Percentiles rank a stretch among this genome's conserved stretches.
These are phyloP conservation scores for Pyrocephalus nanus DNA, from an alignment of 2,797 vertebrate genomes.

Conservation along the genomic window DNA sequence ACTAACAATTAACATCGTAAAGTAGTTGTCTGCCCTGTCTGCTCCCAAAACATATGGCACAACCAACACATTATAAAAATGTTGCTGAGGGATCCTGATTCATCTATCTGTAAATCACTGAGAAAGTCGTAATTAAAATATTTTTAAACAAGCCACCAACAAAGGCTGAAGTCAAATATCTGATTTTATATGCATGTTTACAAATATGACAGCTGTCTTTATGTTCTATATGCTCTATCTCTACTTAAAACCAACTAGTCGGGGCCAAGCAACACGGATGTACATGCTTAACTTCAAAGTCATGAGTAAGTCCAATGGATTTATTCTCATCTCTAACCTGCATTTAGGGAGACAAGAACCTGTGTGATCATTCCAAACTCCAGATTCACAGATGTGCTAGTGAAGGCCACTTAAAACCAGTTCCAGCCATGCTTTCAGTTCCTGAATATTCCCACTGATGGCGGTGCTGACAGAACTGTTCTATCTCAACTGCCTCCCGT, in stretches of 20 bases:
- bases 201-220: background rate
- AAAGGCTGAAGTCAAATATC: background rate
- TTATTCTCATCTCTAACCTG: background rate
- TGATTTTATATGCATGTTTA: background rate
- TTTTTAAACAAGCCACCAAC: background rate
- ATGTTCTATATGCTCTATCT: background rate
- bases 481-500: rapidly evolving
- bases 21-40: background rate
- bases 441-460: background rate
- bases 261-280: background rate
- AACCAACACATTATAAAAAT: background rate
- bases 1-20: background rate
- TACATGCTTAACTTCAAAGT: background rate
- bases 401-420: background rate
- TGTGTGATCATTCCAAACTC: background rate
- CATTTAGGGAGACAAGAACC: background rate
- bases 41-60: background rate
- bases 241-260: background rate
- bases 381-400: background rate
- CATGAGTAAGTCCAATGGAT: background rate
- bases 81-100: background rate
- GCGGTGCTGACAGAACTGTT: background rate
- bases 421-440: background rate
- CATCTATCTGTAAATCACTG: background rate
- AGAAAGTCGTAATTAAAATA: background rate